phyloP scores from a whole-genome alignment of 2,113 vertebrate species.

The Gobiocypris rarus region DNA sequence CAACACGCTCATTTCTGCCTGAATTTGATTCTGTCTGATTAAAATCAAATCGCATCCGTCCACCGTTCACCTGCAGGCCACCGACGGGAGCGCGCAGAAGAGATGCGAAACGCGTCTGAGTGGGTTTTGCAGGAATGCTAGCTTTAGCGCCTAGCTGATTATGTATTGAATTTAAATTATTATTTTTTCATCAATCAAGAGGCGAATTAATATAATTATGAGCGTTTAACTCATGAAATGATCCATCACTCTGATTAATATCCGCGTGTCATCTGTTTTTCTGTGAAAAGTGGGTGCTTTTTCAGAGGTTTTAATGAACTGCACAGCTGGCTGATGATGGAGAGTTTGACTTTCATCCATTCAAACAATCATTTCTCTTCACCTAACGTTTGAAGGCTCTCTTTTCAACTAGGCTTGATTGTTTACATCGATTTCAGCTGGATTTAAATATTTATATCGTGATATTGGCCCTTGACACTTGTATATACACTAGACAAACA shows the following conservation, averaged over 20 bases:
- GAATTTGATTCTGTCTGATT: constrained; percentile 6
- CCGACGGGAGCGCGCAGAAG: constrained; percentile 14
- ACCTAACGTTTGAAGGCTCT: constrained; percentile 28
- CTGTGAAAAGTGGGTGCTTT: background rate
- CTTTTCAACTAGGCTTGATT: constrained; percentile 6
- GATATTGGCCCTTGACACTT: background rate
- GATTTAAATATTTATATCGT: constrained; percentile 13
- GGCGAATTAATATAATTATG: background rate
- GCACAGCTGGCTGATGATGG: constrained; percentile 33
- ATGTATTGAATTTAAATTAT: background rate
- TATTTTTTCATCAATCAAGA: background rate
- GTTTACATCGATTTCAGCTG: background rate
- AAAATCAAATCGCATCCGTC: background rate
- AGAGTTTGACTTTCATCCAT: constrained; percentile 29
- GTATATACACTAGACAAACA: background rate
- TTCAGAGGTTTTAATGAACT: background rate
- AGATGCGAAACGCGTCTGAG: background rate
- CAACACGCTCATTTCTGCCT: background rate
- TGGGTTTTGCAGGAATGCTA: constrained; percentile 24
- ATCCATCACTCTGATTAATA: background rate
- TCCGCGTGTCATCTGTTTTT: constrained; percentile 2
- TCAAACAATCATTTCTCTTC: background rate
- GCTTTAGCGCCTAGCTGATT: constrained; percentile 21
- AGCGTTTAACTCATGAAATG: background rate
- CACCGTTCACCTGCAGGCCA: constrained; percentile 9